A percentile compares a stretch with the other conserved stretches of the same genome.
phyloP scores from a whole-genome alignment of 2,888 invertebrate genomes.

The Chalcosyrphus nemorum region DNA sequence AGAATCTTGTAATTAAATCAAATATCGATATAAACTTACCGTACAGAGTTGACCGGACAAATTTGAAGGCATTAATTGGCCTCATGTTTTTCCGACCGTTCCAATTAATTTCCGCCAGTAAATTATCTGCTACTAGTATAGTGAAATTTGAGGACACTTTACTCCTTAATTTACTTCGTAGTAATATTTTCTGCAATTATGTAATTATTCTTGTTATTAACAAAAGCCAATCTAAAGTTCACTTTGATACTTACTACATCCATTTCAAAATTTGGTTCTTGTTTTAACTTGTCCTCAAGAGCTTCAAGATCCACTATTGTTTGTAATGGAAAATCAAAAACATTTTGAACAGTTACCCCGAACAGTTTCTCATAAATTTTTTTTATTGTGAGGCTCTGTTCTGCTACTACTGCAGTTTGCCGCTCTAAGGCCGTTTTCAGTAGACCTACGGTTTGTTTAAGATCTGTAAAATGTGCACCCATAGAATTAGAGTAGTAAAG shows the following conservation, averaged over 20 bases:
- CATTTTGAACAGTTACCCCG: background rate
- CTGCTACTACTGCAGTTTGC: background rate
- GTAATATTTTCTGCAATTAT: no score
- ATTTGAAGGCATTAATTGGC: background rate
- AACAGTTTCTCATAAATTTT: background rate
- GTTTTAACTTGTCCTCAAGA: background rate
- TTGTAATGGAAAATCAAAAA: background rate
- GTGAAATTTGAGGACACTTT: background rate
- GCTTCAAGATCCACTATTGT: background rate
- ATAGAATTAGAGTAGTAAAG: background rate
- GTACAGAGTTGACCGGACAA: no score
- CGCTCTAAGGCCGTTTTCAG: background rate
- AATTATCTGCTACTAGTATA: background rate
- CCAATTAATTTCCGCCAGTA: background rate
- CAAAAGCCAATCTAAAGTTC: background rate
- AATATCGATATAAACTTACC: no score
- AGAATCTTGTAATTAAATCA: no score
- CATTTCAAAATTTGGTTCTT: background rate
- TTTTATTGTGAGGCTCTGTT: background rate
- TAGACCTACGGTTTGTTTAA: background rate
- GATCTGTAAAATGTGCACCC: background rate
- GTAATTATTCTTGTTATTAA: no score
- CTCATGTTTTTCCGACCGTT: background rate
- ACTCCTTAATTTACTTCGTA: background rate
- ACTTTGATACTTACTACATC: background rate